phyloP scores from a whole-genome alignment of 2,888 invertebrate genomes.

The Heliothis peltigera region DNA sequence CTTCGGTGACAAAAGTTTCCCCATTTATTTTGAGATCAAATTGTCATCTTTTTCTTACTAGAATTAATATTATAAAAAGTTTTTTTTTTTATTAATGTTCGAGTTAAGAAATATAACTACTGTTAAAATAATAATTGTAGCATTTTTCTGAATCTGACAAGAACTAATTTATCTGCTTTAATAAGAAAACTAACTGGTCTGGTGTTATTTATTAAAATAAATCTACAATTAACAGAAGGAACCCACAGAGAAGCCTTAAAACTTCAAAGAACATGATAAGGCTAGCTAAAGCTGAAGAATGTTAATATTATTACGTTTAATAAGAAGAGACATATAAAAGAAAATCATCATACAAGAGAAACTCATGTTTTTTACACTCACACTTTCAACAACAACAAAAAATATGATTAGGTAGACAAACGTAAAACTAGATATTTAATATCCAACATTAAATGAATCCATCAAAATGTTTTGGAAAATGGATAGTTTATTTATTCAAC shows the following conservation, averaged over 20 bases:
- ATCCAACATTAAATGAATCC: neutral
- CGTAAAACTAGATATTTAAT: neutral
- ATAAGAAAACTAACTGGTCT: neutral
- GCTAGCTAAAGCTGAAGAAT: too few species aligned
- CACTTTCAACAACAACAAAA: too few species aligned
- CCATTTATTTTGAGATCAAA: constrained; percentile 7
- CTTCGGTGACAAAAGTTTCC: neutral
- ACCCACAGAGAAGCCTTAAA: neutral
- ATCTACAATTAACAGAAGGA: too few species aligned
- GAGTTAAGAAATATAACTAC: neutral
- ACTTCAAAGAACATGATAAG: neutral
- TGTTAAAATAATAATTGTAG: neutral
- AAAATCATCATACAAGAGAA: too few species aligned
- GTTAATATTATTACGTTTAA: too few species aligned
- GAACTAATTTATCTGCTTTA: neutral
- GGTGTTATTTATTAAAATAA: constrained; percentile 2
- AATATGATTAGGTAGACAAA: neutral
- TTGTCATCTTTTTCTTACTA: neutral
- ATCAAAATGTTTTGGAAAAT: constrained; percentile 7
- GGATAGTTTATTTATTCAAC: constrained; percentile 3
- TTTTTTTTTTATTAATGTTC: constrained; percentile 4
- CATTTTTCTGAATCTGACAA: neutral
- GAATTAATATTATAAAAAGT: constrained; percentile 3
- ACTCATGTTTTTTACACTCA: too few species aligned
- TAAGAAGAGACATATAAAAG: too few species aligned